phyloP scores from a whole-genome alignment of 1,140 invertebrate genomes.

The Phenacoccus solenopsis region DNA sequence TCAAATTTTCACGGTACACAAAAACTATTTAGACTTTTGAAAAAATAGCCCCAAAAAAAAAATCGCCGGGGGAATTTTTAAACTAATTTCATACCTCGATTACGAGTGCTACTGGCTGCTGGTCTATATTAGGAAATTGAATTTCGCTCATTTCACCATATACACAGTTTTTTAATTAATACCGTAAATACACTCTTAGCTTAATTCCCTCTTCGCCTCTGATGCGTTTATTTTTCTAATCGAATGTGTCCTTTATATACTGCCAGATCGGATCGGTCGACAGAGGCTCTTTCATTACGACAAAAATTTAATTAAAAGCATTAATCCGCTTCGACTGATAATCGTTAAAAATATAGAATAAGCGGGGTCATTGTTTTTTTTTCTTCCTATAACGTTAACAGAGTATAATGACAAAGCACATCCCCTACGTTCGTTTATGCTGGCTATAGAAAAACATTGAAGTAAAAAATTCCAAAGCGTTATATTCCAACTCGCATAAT shows the following conservation, averaged over 20 bases:
- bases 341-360: background rate
- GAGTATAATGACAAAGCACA: background rate
- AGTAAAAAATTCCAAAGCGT: background rate
- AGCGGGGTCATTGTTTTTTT: background rate
- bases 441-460: background rate
- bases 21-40: no score
- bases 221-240: background rate
- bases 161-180: background rate
- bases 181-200: background rate
- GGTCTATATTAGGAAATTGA: background rate
- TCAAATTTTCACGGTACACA: no score
- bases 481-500: background rate
- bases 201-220: background rate
- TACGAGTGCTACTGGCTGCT: no score
- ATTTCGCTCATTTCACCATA: background rate
- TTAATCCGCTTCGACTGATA: slow-evolving; percentile 1
- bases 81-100: no score
- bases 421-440: background rate
- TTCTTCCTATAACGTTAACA: background rate
- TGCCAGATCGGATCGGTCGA: background rate
- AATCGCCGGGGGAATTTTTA: no score
- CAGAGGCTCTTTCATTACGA: background rate
- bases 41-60: no score
- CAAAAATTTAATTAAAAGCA: background rate
- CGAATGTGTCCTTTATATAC: background rate